A percentile compares a stretch with the other conserved stretches of the same genome.
Conservation (phyloP, 2,888 invertebrate species). For the Idaea straminata region DNA sequence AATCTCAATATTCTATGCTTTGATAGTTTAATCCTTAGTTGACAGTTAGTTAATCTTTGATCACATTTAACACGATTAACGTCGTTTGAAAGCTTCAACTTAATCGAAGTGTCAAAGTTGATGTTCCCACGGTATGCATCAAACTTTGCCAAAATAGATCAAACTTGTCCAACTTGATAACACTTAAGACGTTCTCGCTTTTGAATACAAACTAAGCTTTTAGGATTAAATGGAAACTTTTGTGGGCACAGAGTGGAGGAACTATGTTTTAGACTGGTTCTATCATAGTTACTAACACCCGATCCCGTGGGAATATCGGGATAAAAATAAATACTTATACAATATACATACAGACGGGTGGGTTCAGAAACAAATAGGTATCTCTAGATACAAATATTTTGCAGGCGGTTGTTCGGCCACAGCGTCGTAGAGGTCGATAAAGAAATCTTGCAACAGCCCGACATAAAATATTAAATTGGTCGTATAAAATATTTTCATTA, state of each 20-base stretch:
- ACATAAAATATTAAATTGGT: neutral
- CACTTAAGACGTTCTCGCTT: slow-evolving; percentile 15
- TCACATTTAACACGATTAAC: neutral
- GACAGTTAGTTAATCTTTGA: neutral
- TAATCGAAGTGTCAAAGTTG: neutral
- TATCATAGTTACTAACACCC: too few relatives aligned
- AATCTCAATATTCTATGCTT: neutral
- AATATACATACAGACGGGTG: too few relatives aligned
- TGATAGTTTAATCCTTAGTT: neutral
- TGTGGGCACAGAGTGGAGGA: slow-evolving; percentile 22
- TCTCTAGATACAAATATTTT: too few relatives aligned
- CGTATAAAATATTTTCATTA: neutral
- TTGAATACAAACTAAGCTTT: slow-evolving; percentile 30
- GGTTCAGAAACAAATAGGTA: too few relatives aligned
- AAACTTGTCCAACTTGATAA: slow-evolving; percentile 23
- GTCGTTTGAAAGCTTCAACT: neutral
- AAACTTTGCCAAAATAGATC: slow-evolving; percentile 29
- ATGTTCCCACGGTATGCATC: slow-evolving; percentile 13
- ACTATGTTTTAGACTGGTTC: neutral
- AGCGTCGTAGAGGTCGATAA: too few relatives aligned
- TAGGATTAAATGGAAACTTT: slow-evolving; percentile 35
- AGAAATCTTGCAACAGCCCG: too few relatives aligned
- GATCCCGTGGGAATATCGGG: too few relatives aligned
- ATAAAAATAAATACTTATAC: too few relatives aligned
- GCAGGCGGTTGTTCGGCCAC: too few relatives aligned